Conservation (phyloP, 2,888 invertebrate genomes). For the Tipula confusa region DNA sequence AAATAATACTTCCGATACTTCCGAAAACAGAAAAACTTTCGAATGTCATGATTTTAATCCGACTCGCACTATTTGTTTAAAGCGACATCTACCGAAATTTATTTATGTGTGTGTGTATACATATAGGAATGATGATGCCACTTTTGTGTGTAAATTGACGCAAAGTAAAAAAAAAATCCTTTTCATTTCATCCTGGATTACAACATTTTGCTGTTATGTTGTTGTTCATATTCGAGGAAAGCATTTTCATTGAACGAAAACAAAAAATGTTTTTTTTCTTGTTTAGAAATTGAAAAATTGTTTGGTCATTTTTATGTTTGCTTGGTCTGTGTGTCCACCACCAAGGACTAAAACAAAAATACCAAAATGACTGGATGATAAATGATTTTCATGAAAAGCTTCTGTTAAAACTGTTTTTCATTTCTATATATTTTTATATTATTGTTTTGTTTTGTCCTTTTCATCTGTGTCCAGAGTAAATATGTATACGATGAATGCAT, state of each 20-base stretch:
- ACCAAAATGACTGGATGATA: background rate
- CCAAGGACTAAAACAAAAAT: background rate
- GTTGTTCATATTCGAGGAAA: background rate
- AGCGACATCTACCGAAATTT: background rate
- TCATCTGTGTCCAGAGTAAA: background rate
- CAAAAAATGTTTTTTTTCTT: background rate
- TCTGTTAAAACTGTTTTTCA: background rate
- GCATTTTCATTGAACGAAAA: background rate
- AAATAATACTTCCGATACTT: background rate
- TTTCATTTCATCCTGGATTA: background rate
- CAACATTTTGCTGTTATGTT: background rate
- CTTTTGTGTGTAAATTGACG: background rate
- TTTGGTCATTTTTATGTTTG: background rate
- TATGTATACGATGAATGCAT: background rate
- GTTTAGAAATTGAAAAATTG: constrained; percentile 25
- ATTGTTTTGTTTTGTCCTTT: background rate
- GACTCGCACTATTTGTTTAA: background rate
- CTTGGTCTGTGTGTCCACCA: background rate
- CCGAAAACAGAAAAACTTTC: background rate
- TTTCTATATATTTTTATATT: background rate
- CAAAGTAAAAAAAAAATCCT: background rate
- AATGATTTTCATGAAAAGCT: background rate
- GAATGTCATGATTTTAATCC: background rate
- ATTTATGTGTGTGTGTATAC: background rate
- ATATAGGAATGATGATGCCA: background rate